Evolutionary conservation across 2,888 invertebrate species (phyloP).

Genomic region (Dynastes hyllus): DNA sequence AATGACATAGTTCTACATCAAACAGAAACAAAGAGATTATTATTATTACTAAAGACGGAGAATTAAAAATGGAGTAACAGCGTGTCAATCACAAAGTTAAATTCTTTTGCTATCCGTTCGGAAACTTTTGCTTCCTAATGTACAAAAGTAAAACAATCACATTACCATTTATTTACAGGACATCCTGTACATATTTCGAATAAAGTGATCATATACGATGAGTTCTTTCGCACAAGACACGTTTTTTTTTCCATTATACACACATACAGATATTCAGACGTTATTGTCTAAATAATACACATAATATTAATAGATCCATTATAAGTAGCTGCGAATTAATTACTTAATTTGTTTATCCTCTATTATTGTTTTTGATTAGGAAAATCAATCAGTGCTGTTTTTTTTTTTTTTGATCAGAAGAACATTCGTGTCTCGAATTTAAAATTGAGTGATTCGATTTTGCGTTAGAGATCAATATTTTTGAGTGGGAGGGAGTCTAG

Average conservation of each 20-base stretch:
- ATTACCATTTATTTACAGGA: too few relatives aligned
- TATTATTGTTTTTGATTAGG: constrained; percentile 24
- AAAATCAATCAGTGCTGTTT: constrained; percentile 11
- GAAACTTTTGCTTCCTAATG: too few relatives aligned
- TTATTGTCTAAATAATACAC: constrained; percentile 38
- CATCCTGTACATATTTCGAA: not conserved
- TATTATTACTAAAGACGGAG: too few relatives aligned
- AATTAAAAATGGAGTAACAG: too few relatives aligned
- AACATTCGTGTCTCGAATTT: constrained; percentile 21
- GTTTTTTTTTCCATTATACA: constrained; percentile 22
- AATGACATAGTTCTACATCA: too few relatives aligned
- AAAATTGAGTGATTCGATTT: constrained; percentile 8
- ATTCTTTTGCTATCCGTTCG: too few relatives aligned
- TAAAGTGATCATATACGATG: not conserved
- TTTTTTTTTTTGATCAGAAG: constrained; percentile 11
- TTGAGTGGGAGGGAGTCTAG: not conserved
- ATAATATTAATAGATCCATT: constrained; percentile 16
- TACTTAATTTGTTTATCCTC: not conserved
- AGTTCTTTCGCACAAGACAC: constrained; percentile 9
- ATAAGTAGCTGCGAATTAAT: constrained; percentile 27
- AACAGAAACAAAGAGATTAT: too few relatives aligned
- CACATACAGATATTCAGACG: constrained; percentile 37
- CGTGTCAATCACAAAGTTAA: too few relatives aligned
- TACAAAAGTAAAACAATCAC: too few relatives aligned
- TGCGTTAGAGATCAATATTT: constrained; percentile 24